Base-by-base conservation (phyloP, 1,140 invertebrate species). In the Proales similis region DNA sequence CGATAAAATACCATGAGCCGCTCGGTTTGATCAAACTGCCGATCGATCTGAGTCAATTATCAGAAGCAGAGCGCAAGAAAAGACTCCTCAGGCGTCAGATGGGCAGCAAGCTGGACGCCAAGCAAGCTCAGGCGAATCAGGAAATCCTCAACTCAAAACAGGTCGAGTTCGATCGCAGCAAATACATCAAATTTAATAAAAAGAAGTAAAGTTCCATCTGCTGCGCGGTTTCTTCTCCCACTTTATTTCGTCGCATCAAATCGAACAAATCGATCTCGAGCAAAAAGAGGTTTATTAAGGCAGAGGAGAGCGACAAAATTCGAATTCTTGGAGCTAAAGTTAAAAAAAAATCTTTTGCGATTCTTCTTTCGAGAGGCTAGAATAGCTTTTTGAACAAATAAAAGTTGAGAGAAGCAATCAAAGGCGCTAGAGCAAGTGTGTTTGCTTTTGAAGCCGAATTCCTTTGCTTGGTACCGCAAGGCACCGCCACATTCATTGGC, bases 1-100 rank as follows among this genome's bases (percentile, higher is more conserved):
- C 79, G 32, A 84, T 89, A 24, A 77, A 83, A 66, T 89, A 92
- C 71, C 78, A 83, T 64, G 86, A 88, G 74, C 89, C 89, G 5
- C 76, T 86, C 62, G 81, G 81, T 77, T 86, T 92, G 64, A 86
- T 94, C 22, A 85, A 81, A 78, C 22, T 61, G 14, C 53, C 53
- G 1, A 22, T 45, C 47, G 53, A 61, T 45, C 12, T 61, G 0
- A 45, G 33, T 30, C 38, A 45, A 14, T 30, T 61, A 33, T 36
- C 11, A 36, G 53, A 61, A 11, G 36, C 9, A 2, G 53, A 61
- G 11, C 32, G 36, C 17, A 61, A 61, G 11, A 61, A 30, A 45
- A 7, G 53, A 29, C 32, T 61, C 17, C 33, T 61, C 4, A 57
- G 45, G 12, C 26, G 51, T 29, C 51, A 57, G 32, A 57, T 57